Conservation (phyloP, 2,113 vertebrate species). For the Ondatra zibethicus region DNA sequence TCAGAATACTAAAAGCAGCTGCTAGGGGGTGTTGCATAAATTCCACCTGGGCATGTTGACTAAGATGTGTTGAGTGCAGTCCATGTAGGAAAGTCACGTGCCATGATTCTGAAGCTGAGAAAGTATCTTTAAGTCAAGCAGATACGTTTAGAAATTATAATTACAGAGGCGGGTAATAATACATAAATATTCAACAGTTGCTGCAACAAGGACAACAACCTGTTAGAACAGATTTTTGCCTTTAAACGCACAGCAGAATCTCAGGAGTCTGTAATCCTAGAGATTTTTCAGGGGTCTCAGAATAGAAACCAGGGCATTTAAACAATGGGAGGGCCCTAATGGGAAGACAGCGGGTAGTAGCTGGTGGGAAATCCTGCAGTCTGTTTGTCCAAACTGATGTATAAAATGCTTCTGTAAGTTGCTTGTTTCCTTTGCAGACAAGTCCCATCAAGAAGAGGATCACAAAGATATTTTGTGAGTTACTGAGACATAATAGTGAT, state of each 20-base stretch:
- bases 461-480: background rate
- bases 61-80: background rate
- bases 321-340: background rate
- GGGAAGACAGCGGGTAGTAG: background rate
- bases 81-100: background rate
- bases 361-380: background rate
- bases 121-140: background rate
- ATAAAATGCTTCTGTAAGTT: background rate
- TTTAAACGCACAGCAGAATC: background rate
- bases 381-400: background rate
- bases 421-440: background rate
- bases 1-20: background rate
- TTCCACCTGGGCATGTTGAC: background rate
- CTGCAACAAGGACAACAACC: background rate
- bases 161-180: background rate
- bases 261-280: background rate
- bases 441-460: background rate
- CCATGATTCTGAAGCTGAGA: background rate
- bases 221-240: background rate
- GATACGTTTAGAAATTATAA: constrained; percentile 20
- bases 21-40: background rate
- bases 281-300: background rate
- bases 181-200: background rate
- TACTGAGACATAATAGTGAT: background rate
- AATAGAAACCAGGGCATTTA: background rate